Evolutionary conservation across 2,888 invertebrate genomes (phyloP), one percentile per base, ranked within the genome.

Genomic region (Teinopalpus imperialis): DNA sequence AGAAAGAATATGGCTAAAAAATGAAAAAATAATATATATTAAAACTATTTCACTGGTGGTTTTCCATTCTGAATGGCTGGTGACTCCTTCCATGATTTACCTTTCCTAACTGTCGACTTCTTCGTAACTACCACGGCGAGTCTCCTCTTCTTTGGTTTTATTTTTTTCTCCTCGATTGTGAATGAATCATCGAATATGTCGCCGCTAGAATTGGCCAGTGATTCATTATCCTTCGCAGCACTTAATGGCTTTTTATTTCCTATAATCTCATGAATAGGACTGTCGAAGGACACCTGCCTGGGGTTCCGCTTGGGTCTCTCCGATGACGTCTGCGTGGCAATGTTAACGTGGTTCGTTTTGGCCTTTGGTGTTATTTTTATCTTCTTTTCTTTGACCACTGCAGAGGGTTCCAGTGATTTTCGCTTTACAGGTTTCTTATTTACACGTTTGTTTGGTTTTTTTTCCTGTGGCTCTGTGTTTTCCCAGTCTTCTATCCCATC

Each of bases 111-210:
- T 1, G 64, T 61, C 6, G 76, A 69, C 57, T 81, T 86, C 57
- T 78, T 86, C 53, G 62, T 85, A 2, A 86, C 73, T 23, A 81
- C 76, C 0, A 82, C 75, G 0, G 66, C n/a, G n/a, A n/a, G n/a
- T n/a, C n/a, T n/a, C n/a, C n/a, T n/a, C n/a, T n/a, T n/a, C 49
- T 63, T 82, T 1, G 78, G 72, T 43, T 74, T 85, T 0, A 74
- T 63, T 50, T 79, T 85, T 21, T 74, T 80, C 20, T 74, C 75
- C 35, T 80, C 74, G 2, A 79, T 66, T 1, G 60, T 69, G 23
- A 79, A 79, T 0, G 89, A 85, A 51, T 89, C 88, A 0, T 88
- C 89, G 26, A 89, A 88, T 2, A 89, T 78, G 42, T 89, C 89
- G 0, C 66, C 73, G 36, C 89, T 88, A 0, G 81, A 74, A 46